phyloP scores from a whole-genome alignment of 2,797 vertebrate species.

The Falco biarmicus region DNA sequence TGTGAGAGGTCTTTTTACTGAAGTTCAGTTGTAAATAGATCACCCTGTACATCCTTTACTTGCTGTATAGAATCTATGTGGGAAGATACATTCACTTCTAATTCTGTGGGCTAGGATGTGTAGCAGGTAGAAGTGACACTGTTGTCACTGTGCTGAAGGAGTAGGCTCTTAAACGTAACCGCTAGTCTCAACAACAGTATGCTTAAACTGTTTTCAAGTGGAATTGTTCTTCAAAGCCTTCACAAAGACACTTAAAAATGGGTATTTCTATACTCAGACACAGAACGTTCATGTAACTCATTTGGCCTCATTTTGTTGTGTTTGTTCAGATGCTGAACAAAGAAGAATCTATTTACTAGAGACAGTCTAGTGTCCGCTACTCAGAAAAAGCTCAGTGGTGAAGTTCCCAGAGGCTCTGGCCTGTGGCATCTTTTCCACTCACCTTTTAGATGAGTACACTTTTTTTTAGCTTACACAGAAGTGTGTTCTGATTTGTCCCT shows the following conservation, averaged over 20 bases:
- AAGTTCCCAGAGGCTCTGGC: conserved; percentile 25
- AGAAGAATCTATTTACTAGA: background rate
- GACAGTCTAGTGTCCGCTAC: background rate
- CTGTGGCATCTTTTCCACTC: background rate
- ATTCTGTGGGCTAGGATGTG: background rate
- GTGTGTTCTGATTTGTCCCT: background rate
- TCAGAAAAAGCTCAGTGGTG: background rate
- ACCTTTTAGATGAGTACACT: background rate
- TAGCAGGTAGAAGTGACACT: background rate
- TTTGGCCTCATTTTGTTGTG: background rate
- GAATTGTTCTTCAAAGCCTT: background rate
- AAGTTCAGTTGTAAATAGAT: background rate
- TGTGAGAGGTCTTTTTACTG: background rate
- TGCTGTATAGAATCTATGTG: background rate
- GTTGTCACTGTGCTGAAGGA: background rate
- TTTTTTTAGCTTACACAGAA: background rate
- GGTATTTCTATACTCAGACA: background rate
- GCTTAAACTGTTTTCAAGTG: background rate
- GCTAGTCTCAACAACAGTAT: background rate
- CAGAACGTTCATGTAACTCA: background rate
- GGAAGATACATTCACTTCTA: background rate
- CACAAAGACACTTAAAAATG: background rate
- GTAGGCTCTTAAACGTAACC: background rate
- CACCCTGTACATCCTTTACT: background rate
- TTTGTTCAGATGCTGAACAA: conserved; percentile 36